A percentile compares a stretch with the other conserved stretches of the same genome.
Evolutionary conservation across 2,888 invertebrate species (phyloP).

Genomic region (Ypsolopha sequella): DNA sequence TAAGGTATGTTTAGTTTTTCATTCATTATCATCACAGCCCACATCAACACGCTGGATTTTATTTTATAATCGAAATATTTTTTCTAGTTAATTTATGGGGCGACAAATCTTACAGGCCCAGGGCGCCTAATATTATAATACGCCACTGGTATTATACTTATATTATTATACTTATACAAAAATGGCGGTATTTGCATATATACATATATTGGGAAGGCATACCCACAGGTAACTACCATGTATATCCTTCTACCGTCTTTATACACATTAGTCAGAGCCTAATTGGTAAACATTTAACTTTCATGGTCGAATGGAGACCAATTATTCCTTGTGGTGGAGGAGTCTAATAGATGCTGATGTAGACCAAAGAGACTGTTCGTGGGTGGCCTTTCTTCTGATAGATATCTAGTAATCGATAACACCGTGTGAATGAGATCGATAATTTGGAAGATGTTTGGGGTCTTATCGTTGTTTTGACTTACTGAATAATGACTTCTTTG

Average conservation of each 20-base stretch:
- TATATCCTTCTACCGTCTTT: neutral
- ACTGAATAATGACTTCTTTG: neutral
- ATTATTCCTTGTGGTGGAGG: slow-evolving; percentile 22
- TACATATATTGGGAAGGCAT: neutral
- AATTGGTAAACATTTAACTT: slow-evolving; percentile 9
- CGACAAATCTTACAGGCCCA: too few relatives aligned
- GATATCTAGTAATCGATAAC: neutral
- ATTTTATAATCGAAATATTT: too few relatives aligned
- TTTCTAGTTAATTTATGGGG: too few relatives aligned
- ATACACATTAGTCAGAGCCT: neutral
- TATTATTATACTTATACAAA: too few relatives aligned
- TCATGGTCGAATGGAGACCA: slow-evolving; percentile 26
- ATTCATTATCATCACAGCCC: too few relatives aligned
- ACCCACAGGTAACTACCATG: neutral
- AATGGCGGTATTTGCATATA: neutral
- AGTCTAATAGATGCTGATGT: neutral
- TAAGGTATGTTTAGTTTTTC: too few relatives aligned
- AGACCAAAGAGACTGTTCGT: slow-evolving; percentile 19
- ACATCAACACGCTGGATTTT: too few relatives aligned
- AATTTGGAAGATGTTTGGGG: neutral
- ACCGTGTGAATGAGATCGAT: neutral
- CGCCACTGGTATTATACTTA: too few relatives aligned
- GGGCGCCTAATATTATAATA: too few relatives aligned
- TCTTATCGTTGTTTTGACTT: neutral
- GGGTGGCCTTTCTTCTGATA: slow-evolving; percentile 16